Base-by-base conservation (phyloP, 1,140 invertebrate genomes). In the Heliconius congener region DNA sequence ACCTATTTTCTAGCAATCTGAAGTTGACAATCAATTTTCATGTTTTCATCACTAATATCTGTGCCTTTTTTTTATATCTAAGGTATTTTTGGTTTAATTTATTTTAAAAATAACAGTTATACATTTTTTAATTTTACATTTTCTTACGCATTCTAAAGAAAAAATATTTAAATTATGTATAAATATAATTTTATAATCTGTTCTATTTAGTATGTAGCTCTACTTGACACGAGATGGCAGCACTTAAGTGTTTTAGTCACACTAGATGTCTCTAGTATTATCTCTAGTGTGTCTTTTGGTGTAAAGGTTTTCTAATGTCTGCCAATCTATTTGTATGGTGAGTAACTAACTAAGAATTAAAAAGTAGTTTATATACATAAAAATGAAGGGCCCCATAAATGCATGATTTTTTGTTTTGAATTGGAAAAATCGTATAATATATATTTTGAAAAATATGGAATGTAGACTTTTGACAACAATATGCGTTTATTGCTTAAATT, bases 211-310 rank as follows among this genome's bases (percentile, higher is more conserved):
- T 66, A 30, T 39, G 23, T 76, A 52, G 19, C 8, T 39, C 84
- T 82, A 82, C 73, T 80, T 30, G 27, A 19, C 71, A 50, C 46
- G 73, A 86, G 85, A 84, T 84, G 82, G 76, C 81, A 18, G 18
- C 37, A 52, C 8, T 39, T 13, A 39, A 50, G 46, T 52, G 39
- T 66, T 23, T 50, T 39, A 16, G 1, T 55, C 23, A 16, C 18
- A 39, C 72, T 71, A 79, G 77, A 27, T 79, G 73, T 73, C 77
- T 46, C 27, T 70, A 34, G 57, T 57, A n/a, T 30, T 2, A 30
- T 30, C 30, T 30, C 30, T 30, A 30, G 30, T 30, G 30, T 30
- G 30, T 30, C 30, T 30, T 30, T 46, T 46, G 13, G 42, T 46
- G 42, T 3, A 46, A 46, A 46, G 42, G 13, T 46, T 42, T 42